A percentile compares a stretch with the other conserved stretches of the same genome.
Conservation (phyloP, 2,888 invertebrate species). For the Scaptomyza parva region DNA sequence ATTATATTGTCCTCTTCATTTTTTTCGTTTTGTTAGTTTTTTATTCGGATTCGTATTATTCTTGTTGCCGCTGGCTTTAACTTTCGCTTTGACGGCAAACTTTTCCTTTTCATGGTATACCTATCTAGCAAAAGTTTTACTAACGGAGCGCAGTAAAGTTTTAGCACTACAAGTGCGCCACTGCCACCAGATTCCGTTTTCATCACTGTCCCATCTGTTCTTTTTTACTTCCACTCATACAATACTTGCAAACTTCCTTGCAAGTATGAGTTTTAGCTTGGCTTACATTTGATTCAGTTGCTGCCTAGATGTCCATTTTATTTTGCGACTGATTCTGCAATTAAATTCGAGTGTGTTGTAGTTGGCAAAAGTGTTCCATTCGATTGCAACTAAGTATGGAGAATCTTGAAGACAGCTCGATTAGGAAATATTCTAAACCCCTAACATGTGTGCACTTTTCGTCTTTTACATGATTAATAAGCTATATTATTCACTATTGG, state of each 20-base stretch:
- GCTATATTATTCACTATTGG: too few relatives aligned
- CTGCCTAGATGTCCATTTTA: constrained; percentile 75
- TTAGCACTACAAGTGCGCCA: constrained; percentile 72
- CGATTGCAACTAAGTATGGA: constrained; percentile 11
- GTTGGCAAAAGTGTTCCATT: constrained; percentile 34
- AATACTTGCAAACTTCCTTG: constrained; percentile 29
- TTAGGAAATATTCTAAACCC: too few relatives aligned
- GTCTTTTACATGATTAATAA: too few relatives aligned
- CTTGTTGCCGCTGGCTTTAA: constrained; percentile 50
- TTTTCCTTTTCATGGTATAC: constrained; percentile 75
- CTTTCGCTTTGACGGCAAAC: constrained; percentile 76
- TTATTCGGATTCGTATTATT: constrained; percentile 15
- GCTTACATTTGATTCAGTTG: constrained; percentile 68
- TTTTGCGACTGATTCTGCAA: constrained; percentile 72
- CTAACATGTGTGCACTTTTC: too few relatives aligned
- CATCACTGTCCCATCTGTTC: background rate
- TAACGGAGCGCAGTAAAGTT: constrained; percentile 68
- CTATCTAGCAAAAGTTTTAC: constrained; percentile 61
- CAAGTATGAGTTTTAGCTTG: constrained; percentile 71
- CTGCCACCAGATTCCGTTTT: background rate
- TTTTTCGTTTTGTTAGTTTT: constrained; percentile 18
- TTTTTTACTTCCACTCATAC: constrained; percentile 2
- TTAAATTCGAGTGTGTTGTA: constrained; percentile 54
- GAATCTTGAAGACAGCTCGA: too few relatives aligned
- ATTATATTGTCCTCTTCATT: constrained; percentile 10